A percentile compares a stretch with the other conserved stretches of the same genome.
Conservation (phyloP, 2,113 vertebrate species). For the Pseudopodoces humilis region DNA sequence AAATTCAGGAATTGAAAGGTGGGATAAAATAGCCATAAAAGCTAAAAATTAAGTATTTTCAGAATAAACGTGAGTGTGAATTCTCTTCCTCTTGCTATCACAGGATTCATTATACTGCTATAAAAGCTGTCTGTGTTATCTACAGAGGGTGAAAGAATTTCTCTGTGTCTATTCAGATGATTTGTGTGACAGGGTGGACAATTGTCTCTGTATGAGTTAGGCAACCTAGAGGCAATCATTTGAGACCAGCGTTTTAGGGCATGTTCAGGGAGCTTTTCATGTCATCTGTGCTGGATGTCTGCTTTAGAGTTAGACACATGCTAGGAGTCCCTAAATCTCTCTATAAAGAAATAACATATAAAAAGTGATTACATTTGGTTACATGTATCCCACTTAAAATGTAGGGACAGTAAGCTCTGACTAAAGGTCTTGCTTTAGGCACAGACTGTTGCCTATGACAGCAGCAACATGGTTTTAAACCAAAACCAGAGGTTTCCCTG, state of each 20-base stretch:
- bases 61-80: background rate
- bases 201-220: background rate
- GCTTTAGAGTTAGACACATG: background rate
- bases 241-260: background rate
- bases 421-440: background rate
- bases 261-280: background rate
- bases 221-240: background rate
- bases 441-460: background rate
- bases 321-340: background rate
- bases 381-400: background rate
- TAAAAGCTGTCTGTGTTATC: background rate
- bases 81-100: background rate
- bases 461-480: background rate
- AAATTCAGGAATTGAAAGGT: background rate
- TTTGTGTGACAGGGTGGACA: background rate
- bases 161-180: background rate
- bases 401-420: background rate
- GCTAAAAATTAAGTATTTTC: background rate
- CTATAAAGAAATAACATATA: background rate
- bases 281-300: background rate
- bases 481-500: background rate
- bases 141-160: background rate
- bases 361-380: background rate
- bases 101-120: background rate
- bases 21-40: background rate